Evolutionary conservation across 92 coral and sea anemone species (phyloP), one percentile per base, ranked within the genome.

Genomic region (Metridium senile): DNA sequence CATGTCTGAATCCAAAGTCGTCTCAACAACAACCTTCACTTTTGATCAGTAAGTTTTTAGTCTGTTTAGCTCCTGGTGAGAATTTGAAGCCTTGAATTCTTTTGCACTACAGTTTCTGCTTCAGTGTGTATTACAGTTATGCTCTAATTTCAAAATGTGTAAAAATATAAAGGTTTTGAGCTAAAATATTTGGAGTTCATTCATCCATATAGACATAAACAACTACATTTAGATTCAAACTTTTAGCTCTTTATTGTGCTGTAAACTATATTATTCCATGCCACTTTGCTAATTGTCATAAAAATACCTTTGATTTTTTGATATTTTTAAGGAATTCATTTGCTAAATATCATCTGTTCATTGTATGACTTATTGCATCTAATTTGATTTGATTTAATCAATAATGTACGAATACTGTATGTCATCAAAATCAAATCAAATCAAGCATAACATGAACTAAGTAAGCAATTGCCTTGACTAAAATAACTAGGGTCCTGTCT

Each of bases 11-110:
- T 25, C n/a, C 31, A 88, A 76, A 73, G 88, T 91, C 34, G 75
- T 91, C 31, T 77, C 97, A 2, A 91, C 83, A 77, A 88, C 92
- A 62, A 77, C 90, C n/a, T 88, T 91, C 68, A 80, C 77, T 23
- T 91, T 91, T 75, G 75, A 78, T 51, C 28, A 43, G 82, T 77
- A 73, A 34, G 79, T 33, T 66, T 39, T 23, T 21, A 23, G 58
- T 74, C 68, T 59, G 79, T 74, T 33, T n/a, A 26, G 11, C 23
- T 62, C 33, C 29, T 74, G 61, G 70, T 43, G 35, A 16, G n/a
- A 22, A 33, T 11, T 46, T 59, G 33, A n/a, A 58, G n/a, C 33
- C 33, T 27, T 46, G 23, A 19, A 16, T 22, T 35, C 18, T 25
- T 25, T 32, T 18, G 45, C 9, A 26, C 11, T 19, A 25, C 16